Evolutionary conservation across 1,140 invertebrate species (phyloP).

Genomic region (Subanguina moxae): DNA sequence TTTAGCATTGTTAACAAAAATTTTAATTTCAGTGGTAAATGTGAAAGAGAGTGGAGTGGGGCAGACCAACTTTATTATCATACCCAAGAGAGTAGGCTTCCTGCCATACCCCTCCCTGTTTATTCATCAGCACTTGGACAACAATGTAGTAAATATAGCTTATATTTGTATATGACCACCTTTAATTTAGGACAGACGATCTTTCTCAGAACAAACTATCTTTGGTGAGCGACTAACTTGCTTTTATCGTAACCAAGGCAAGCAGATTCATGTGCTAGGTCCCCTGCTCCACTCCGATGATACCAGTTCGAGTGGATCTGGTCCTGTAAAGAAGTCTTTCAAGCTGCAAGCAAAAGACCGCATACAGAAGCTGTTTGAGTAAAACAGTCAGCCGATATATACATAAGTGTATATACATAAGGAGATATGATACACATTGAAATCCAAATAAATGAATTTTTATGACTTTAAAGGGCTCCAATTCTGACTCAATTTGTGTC

Average conservation of each 20-base stretch:
- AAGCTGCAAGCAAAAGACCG: conserved; percentile 39
- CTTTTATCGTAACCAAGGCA: conserved; percentile 49
- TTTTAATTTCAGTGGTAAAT: conserved; percentile 41
- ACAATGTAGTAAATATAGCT: conserved; percentile 18
- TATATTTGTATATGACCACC: neutral
- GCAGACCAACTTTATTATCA: conserved; percentile 45
- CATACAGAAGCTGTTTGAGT: conserved; percentile 49
- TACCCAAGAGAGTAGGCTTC: conserved; percentile 52
- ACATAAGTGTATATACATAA: no score
- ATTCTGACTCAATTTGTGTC: no score
- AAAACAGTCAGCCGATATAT: conserved; percentile 1
- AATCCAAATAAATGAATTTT: no score
- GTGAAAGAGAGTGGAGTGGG: conserved; percentile 56
- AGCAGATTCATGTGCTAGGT: conserved; percentile 52
- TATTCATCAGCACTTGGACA: conserved; percentile 39
- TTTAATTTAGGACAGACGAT: neutral
- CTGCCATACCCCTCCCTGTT: conserved; percentile 51
- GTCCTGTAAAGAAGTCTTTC: conserved; percentile 38
- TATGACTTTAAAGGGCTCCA: no score
- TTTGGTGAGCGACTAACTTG: conserved; percentile 43
- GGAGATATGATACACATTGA: no score
- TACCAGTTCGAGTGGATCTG: conserved; percentile 15
- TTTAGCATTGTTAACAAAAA: no score
- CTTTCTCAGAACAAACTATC: conserved; percentile 23
- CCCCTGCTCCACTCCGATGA: conserved; percentile 29